Base-by-base conservation (phyloP, 2,113 vertebrate genomes). In the Orientallactaga bullata region DNA sequence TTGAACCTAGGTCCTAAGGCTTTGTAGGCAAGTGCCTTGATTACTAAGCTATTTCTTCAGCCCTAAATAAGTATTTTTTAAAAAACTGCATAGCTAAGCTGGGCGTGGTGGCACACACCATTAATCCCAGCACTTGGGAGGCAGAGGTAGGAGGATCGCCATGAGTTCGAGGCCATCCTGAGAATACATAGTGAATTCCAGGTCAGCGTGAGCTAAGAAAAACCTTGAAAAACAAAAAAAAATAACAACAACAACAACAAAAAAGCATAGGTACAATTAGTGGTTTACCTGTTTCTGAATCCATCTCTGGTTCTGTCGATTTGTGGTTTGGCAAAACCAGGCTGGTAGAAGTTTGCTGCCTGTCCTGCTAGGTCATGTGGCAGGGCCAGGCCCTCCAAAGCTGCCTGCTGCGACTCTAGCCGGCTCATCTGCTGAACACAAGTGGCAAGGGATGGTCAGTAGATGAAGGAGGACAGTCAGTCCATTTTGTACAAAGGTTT, bases 341-440 rank as follows among this genome's bases (percentile, higher is more conserved):
- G 97, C 87, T 99, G 99, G 97, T 99, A 99, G 91, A 98, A 98
- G 76, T 98, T 98, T 81, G 99, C 98, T 84, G 98, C 97, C 95
- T 99, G 99, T 61, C 99, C 94, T 85, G 99, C 98, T 35, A 99
- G 98, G 91, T 99, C 99, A 87, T 99, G 99, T 69, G 99, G 99
- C 30, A 99, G 97, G 1, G 98, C 95, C 80, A 99, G 97, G 1
- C 99, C 99, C 93, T 99, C 99, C 85, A 99, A 92, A 0, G 99
- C 98, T n/a, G 98, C 98, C 30, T 99, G 99, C 85, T 98, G 99
- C 79, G 99, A 95, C 85, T 99, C 99, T 95, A 99, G 96, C 1
- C 97, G 98, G 97, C 98, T 99, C 98, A 99, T 98, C 99, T 99
- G 97, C 98, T 99, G 94, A 69, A 95, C 28, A 5, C 26, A 94